These are phyloP conservation scores for Plebejus anna DNA, from an alignment of 2,888 invertebrate species.

Conservation along the genomic window DNA sequence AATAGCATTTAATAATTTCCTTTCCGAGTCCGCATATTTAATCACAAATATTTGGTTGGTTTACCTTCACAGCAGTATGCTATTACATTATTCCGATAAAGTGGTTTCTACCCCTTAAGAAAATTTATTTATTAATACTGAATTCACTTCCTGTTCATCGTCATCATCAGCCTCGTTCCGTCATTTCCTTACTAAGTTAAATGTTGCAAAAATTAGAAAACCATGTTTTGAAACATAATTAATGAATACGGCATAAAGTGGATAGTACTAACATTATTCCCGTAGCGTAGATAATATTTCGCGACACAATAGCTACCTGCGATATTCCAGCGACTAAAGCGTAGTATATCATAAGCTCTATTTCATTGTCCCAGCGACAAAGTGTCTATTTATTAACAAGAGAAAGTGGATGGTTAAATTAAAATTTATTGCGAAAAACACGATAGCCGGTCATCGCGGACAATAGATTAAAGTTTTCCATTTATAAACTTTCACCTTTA, in stretches of 20 bases:
- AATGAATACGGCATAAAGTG: background rate
- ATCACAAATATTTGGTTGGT: background rate
- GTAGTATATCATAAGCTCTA: slow-evolving; percentile 18
- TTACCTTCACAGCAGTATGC: background rate
- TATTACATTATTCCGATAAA: background rate
- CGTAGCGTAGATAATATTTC: background rate
- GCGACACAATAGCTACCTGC: slow-evolving; percentile 1
- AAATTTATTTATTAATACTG: no score
- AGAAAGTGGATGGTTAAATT: slow-evolving; percentile 33
- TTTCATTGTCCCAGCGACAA: slow-evolving; percentile 9
- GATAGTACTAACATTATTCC: background rate
- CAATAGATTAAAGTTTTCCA: slow-evolving; percentile 37
- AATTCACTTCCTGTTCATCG: no score
- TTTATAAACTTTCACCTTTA: slow-evolving; percentile 35
- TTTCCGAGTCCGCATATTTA: slow-evolving; percentile 1
- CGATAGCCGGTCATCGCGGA: slow-evolving; percentile 32
- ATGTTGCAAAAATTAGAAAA: no score
- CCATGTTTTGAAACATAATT: background rate
- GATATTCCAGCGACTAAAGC: slow-evolving; percentile 1
- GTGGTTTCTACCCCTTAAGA: background rate
- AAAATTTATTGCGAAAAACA: slow-evolving; percentile 35
- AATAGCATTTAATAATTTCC: slow-evolving; percentile 11
- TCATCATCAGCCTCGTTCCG: no score
- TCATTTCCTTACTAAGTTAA: no score
- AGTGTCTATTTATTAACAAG: slow-evolving; percentile 25